Evolutionary conservation across 2,888 invertebrate species (phyloP).

Genomic region (Epirrhoe tristata): DNA sequence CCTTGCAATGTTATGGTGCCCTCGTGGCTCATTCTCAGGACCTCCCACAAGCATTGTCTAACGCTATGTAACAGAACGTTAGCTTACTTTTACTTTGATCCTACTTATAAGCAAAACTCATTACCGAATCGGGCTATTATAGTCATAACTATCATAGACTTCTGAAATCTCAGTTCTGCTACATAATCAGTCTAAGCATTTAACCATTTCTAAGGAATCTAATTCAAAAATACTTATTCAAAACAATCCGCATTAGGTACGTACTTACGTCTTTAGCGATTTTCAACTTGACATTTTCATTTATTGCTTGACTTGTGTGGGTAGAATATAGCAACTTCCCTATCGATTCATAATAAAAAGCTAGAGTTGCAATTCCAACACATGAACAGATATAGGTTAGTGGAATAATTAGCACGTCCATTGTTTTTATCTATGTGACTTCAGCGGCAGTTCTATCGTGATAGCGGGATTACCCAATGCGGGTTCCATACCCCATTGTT

Average conservation of each 20-base stretch:
- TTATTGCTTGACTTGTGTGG: too few relatives aligned
- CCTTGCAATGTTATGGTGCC: conserved; percentile 55
- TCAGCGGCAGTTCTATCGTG: conserved; percentile 50
- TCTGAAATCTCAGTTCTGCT: background rate
- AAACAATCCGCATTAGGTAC: too few relatives aligned
- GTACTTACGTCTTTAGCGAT: too few relatives aligned
- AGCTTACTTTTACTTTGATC: background rate
- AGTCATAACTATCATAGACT: background rate
- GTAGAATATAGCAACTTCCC: background rate
- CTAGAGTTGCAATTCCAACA: background rate
- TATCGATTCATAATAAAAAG: background rate
- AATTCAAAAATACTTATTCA: too few relatives aligned
- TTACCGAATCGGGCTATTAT: background rate
- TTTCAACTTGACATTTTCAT: too few relatives aligned
- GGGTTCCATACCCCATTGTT: conserved; percentile 56
- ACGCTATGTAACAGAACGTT: conserved; percentile 9
- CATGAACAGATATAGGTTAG: conserved; percentile 45
- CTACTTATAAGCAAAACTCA: background rate
- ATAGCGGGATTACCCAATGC: conserved; percentile 58
- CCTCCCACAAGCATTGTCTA: conserved; percentile 41
- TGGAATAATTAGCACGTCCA: conserved; percentile 55
- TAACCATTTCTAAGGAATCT: too few relatives aligned
- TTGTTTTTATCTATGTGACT: conserved; percentile 60
- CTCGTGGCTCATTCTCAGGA: conserved; percentile 62
- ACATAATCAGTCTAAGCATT: too few relatives aligned